Base-by-base conservation (phyloP, 2,888 invertebrate genomes). In the Macrosiphum euphorbiae region DNA sequence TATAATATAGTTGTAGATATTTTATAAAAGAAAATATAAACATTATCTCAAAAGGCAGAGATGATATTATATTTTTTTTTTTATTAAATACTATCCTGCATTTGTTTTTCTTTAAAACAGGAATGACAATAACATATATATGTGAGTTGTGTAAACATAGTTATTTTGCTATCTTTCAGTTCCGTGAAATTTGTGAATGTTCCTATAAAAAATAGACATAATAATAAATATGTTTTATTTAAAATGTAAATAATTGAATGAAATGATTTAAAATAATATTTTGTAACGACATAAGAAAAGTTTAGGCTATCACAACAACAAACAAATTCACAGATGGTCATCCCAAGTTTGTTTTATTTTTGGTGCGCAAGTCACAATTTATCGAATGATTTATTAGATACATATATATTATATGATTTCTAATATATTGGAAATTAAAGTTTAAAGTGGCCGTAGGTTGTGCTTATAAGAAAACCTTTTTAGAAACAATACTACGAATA, bases 341-440 rank as follows among this genome's bases (percentile, higher is more conserved):
- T 35, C 28, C n/a, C 44, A 44, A 58, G 28, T 61, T 58, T 44
- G 58, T 44, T 58, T 89, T 89, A 89, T 44, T 89, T 89, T 61
- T 61, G 16, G 55, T 16, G 8, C 52, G 10, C 24, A 52, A 52
- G 78, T 78, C 35, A 20, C 78, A 86, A 86, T 86, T 86, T 58
- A 88, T 89, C 26, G 58, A 61, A 89, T 89, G 41, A 61, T 89
- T 89, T 89, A 89, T 89, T 41, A 28, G 44, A 16, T 61, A 58
- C 41, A 16, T 61, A 86, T 41, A 24, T n/a, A 16, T n/a, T 58
- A 47, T 52, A 20, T 24, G 20, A 78, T 78, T 35, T 78, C 24
- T 50, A 88, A 88, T 88, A 88, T 52, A 24, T 88, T 88, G 50
- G 52, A 52, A 88, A 88, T 88, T 7, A 28, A 78, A 78, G 78